Percentiles rank a stretch among this genome's conserved stretches.
Evolutionary conservation across 1,140 invertebrate species (phyloP).

Genomic region (Ctenoplectra terminalis): DNA sequence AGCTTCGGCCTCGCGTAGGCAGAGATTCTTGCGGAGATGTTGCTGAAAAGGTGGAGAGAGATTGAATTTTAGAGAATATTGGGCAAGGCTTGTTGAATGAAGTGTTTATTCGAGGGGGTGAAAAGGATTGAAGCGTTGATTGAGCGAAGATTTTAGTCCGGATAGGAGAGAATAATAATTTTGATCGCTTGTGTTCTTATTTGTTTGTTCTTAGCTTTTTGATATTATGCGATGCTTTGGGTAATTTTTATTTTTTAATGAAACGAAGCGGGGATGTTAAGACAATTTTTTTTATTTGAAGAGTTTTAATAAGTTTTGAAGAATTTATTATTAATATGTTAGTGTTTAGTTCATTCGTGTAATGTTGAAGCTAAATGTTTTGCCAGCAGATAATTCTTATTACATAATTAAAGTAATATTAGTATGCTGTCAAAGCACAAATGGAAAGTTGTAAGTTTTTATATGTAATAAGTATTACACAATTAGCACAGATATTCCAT

Average conservation of each 20-base stretch:
- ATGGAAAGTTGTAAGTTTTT: constrained; percentile 47
- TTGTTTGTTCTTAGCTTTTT: no score
- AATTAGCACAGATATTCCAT: constrained; percentile 14
- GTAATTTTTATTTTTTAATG: no score
- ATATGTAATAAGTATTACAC: constrained; percentile 39
- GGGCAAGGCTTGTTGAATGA: background rate
- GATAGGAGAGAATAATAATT: no score
- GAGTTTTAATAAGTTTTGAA: no score
- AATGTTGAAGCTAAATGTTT: background rate
- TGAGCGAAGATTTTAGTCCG: background rate
- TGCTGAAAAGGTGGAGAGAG: background rate
- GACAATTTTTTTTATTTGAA: no score
- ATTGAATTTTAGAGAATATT: background rate
- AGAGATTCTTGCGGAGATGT: background rate
- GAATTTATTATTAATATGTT: no score
- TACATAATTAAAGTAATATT: constrained; percentile 16
- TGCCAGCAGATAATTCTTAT: no score
- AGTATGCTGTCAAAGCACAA: constrained; percentile 16
- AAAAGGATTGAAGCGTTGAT: background rate
- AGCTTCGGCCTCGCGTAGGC: background rate
- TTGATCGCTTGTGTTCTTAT: no score
- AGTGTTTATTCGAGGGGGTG: background rate
- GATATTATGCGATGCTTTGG: no score
- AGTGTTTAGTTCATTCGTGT: background rate
- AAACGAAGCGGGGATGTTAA: no score